Evolutionary conservation across 2,797 vertebrate species (phyloP), one percentile per base, ranked within the genome.

Genomic region (Bradypus variegatus): DNA sequence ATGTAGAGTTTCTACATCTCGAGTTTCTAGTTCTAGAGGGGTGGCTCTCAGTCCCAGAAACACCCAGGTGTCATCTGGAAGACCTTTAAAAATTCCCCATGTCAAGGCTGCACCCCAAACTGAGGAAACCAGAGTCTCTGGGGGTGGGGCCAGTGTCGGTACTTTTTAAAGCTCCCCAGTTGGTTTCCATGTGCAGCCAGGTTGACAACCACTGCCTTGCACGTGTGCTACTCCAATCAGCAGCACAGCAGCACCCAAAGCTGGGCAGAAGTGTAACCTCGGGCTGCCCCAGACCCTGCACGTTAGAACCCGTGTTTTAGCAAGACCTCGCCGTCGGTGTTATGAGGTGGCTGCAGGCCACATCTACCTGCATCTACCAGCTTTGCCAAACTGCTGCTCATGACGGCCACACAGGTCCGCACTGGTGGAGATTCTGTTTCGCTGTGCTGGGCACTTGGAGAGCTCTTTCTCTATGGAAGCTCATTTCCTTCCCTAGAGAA

Each of bases 191-290:
- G 88, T 75, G n/a, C 50, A 23, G 50, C 64, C 36, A 58, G 85
- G 33, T 27, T 38, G 77, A 62, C 41, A 11, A 53, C 72, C 72
- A 11, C 48, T 13, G 31, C 53, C 14, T 36, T 5, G 2, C 60
- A 16, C 50, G 19, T 12, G 36, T 0, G 45, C 27, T 53, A 6
- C 72, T 25, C 5, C 19, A 48, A 41, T 29, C 25, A 15, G 45
- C 25, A 33, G 38, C 27, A 0, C 29, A 5, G 65, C 14, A 19
- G 13, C 48, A n/a, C 23, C 86, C 45, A 33, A 55, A 53, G 69
- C 10, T 0, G 2, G 29, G 4, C 2, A 29, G 15, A 60, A 0
- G 2, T 5, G 3, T 12, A 9, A 29, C 2, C 48, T 78, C 3
- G 12, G 45, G 8, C 6, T n/a, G 58, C 18, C 31, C 62, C 62